Base-by-base conservation (phyloP, 2,113 vertebrate genomes). In the Lepidothrix coronata region DNA sequence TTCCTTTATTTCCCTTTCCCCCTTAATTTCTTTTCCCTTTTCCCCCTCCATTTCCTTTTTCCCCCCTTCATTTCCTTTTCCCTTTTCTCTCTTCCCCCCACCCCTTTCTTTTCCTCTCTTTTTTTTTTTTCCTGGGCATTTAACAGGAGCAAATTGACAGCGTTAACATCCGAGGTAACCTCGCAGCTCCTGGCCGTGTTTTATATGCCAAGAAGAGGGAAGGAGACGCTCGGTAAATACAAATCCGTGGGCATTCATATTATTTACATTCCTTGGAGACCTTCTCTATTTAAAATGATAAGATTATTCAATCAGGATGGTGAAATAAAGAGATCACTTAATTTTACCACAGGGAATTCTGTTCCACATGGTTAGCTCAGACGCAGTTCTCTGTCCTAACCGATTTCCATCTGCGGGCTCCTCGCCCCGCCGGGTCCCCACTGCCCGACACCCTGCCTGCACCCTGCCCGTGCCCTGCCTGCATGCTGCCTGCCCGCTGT, bases 171-270 rank as follows among this genome's bases (percentile, higher is more conserved):
- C 92, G 51, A 96, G 97, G 97, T 97, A 98, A 94, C 95, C 98
- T 96, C 96, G 95, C 97, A 96, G 95, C 96, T 97, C 96, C 98
- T 97, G 95, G 98, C 97, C 92, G 96, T 37, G 97, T 97, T 98
- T 98, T 98, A 97, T 98, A 98, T 99, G 98, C 98, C 98, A 97
- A 96, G 97, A 98, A 97, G 95, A 97, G 97, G 97, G 97, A 97
- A 98, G 97, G 98, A 97, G 98, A 97, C 94, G 96, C 97, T 98
- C 97, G 94, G 99, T 99, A 99, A 99, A 99, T 98, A 99, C 98
- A 97, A 98, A 98, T 98, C 98, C 98, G 98, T 99, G 99, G 98
- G 97, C 98, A 98, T 98, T 98, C 99, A 99, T 99, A 99, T 99
- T 99, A 98, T 98, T 98, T 98, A 98, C 98, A 98, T 98, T 93